Evolutionary conservation across 2,113 vertebrate species (phyloP), one percentile per base, ranked within the genome.

Genomic region (Cettia cetti): DNA sequence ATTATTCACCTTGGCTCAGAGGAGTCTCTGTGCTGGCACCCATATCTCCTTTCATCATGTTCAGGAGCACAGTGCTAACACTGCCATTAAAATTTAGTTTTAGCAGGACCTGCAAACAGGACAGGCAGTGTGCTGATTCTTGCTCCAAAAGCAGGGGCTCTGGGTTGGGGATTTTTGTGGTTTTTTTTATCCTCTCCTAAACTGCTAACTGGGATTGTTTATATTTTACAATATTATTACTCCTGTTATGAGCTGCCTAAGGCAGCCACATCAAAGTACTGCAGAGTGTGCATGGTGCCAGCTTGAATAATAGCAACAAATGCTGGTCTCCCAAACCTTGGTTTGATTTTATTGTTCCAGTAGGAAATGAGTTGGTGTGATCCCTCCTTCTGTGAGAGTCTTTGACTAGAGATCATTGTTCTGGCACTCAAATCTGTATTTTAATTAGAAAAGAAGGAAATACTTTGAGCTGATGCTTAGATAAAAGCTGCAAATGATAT

Each of bases 251-350:
- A 95, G 78, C 88, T 96, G 96, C 97, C 97, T 96, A 72, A 94
- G 96, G 97, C 97, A 97, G 78, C 93, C 94, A 93, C 97, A 98
- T 98, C 97, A 98, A 97, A 98, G 96, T 59, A 82, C 65, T 94
- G 44, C 27, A 54, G 50, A 81, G 86, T 1, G 5, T 3, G 3
- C 11, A 10, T 90, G 68, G 44, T 97, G 90, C 80, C 93, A 80
- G 90, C 76, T 87, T 94, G 76, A 78, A 94, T 95, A 95, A 92
- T 96, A 80, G 81, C 92, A 96, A 96, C 85, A 97, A 94, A 92
- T 28, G 27, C 49, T 40, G 56, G 74, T 89, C 89, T 96, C 85
- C 92, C 91, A 92, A 95, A 95, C 70, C 92, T 95, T 92, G 81
- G 92, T 94, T 97, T 97, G 94, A 97, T 96, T 98, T 97, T 84